phyloP scores from a whole-genome alignment of 2,113 vertebrate species.

The Pelobates fuscus region DNA sequence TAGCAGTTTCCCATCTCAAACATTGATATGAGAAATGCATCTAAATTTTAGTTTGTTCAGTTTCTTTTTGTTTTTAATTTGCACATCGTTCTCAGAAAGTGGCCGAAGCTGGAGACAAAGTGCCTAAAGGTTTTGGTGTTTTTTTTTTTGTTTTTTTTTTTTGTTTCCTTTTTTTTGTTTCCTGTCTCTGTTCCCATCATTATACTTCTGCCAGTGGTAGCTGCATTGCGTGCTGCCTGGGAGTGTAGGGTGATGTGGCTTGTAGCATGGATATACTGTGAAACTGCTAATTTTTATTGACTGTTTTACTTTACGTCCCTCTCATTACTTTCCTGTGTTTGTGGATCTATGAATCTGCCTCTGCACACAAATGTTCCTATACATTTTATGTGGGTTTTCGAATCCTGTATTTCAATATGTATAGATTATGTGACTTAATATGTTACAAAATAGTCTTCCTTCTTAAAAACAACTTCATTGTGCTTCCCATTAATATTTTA shows the following conservation, averaged over 20 bases:
- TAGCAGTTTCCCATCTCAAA: background rate
- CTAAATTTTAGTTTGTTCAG: background rate
- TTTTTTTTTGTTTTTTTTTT: no score
- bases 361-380: background rate
- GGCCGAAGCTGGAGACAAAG: conserved; percentile 32
- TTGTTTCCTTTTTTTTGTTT: background rate
- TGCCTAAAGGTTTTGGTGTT: conserved; percentile 37
- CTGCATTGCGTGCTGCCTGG: conserved; percentile 12
- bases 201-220: background rate
- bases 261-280: conserved; percentile 47
- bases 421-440: background rate
- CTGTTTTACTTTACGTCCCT: background rate
- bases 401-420: background rate
- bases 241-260: conserved; percentile 11
- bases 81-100: conserved; percentile 13
- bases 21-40: background rate
- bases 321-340: background rate
- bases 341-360: background rate
- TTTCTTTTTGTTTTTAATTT: no score
- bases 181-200: background rate
- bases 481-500: background rate
- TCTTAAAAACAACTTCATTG: background rate
- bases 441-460: background rate
- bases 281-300: background rate
- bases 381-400: background rate